phyloP scores from a whole-genome alignment of 2,888 invertebrate genomes.

The Gnatocerus cornutus region DNA sequence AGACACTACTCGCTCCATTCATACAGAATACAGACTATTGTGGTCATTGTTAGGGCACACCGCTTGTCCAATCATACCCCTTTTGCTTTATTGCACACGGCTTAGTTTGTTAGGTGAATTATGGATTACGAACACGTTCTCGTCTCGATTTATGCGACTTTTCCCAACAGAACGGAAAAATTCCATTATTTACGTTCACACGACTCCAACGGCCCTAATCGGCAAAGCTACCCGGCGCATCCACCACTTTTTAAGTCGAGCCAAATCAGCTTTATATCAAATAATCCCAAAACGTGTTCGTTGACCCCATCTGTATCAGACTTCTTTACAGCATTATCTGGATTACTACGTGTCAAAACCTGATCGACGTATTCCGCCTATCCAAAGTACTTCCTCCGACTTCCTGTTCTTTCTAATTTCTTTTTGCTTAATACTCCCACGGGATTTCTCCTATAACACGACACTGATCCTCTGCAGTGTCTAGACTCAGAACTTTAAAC shows the following conservation, averaged over 20 bases:
- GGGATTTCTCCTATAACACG: conserved; percentile 3
- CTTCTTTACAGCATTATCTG: background rate
- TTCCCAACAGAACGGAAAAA: conserved; percentile 6
- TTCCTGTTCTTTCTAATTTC: conserved; percentile 2
- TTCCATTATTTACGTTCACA: no score
- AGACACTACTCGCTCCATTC: conserved; percentile 48
- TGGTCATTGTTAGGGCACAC: conserved; percentile 49
- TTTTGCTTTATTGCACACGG: conserved; percentile 48
- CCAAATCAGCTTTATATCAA: no score
- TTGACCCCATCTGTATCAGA: no score
- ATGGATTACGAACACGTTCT: conserved; percentile 47
- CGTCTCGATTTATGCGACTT: conserved; percentile 33
- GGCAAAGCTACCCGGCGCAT: no score
- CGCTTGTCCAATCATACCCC: conserved; percentile 49
- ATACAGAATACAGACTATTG: conserved; percentile 47
- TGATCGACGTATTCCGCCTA: background rate
- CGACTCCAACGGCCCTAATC: no score
- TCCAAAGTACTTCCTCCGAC: background rate
- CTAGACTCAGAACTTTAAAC: background rate
- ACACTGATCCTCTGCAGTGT: conserved; percentile 1
- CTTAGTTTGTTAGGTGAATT: conserved; percentile 47
- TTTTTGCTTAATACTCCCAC: background rate
- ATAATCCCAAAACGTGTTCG: no score
- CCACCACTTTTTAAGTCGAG: no score
- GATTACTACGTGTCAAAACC: conserved; percentile 1